Percentiles rank a stretch among this genome's conserved stretches.
phyloP scores from a whole-genome alignment of 2,113 vertebrate genomes.

The Sminthopsis crassicaudata region DNA sequence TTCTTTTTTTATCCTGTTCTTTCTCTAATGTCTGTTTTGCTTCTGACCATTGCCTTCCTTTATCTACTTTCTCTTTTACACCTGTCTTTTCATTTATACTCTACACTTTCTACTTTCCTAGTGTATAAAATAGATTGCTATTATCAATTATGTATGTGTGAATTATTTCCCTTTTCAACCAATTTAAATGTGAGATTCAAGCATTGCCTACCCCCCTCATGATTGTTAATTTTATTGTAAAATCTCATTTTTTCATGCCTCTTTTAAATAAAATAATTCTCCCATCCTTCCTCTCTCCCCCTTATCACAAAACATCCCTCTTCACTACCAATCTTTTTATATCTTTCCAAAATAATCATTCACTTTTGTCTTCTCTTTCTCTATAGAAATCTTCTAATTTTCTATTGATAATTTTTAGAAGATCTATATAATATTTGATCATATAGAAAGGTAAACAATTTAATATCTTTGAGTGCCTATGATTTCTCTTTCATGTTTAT shows the following conservation, averaged over 20 bases:
- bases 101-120: neutral
- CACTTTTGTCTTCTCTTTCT: neutral
- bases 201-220: too few species aligned
- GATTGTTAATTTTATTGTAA: neutral
- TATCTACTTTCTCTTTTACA: too few species aligned
- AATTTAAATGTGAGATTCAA: neutral
- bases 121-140: neutral
- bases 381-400: neutral
- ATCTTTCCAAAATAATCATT: neutral
- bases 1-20: neutral
- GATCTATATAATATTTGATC: neutral
- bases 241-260: neutral
- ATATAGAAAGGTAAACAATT: neutral
- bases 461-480: neutral
- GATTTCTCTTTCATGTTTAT: neutral
- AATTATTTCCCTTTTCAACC: neutral
- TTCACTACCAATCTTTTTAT: neutral
- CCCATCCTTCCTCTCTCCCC: neutral
- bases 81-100: neutral
- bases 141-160: neutral
- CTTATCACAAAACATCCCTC: neutral
- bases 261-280: neutral
- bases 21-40: neutral
- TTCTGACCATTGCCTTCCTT: neutral
- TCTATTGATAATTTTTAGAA: neutral